phyloP scores from a whole-genome alignment of 2,888 invertebrate species.

The Habroteleia sp. region DNA sequence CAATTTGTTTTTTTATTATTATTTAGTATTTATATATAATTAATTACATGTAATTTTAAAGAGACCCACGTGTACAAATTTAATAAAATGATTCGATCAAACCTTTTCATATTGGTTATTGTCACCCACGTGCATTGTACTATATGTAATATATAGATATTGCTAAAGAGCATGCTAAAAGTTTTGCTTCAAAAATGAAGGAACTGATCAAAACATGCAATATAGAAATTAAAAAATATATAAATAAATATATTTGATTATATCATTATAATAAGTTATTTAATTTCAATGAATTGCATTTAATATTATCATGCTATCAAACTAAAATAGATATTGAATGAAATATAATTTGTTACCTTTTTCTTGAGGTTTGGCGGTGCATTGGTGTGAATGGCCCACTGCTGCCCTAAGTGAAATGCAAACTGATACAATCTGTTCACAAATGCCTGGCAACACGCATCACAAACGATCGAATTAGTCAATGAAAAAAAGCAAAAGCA shows the following conservation, averaged over 20 bases:
- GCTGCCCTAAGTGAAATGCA: constrained; percentile 90
- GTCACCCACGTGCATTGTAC: constrained; percentile 24
- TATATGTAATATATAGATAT: constrained; percentile 17
- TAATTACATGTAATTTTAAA: background rate
- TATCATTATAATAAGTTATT: too few relatives aligned
- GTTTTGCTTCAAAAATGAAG: too few relatives aligned
- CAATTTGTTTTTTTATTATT: too few relatives aligned
- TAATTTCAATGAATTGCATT: too few relatives aligned
- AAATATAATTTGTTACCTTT: too few relatives aligned
- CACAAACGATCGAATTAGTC: constrained; percentile 81
- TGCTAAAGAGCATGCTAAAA: background rate
- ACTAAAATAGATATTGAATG: too few relatives aligned
- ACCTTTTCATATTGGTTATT: constrained; percentile 34
- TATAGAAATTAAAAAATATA: too few relatives aligned
- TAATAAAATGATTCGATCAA: constrained; percentile 32
- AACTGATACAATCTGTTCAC: constrained; percentile 86
- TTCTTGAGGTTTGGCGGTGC: constrained; percentile 85
- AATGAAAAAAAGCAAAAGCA: constrained; percentile 73
- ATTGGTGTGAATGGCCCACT: constrained; percentile 86
- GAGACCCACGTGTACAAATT: background rate
- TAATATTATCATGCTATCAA: too few relatives aligned
- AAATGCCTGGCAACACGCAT: constrained; percentile 83
- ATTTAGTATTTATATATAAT: too few relatives aligned
- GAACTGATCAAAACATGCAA: too few relatives aligned
- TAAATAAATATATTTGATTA: too few relatives aligned